Conservation (phyloP, 2,888 invertebrate species). For the Loripinus fragilis region DNA sequence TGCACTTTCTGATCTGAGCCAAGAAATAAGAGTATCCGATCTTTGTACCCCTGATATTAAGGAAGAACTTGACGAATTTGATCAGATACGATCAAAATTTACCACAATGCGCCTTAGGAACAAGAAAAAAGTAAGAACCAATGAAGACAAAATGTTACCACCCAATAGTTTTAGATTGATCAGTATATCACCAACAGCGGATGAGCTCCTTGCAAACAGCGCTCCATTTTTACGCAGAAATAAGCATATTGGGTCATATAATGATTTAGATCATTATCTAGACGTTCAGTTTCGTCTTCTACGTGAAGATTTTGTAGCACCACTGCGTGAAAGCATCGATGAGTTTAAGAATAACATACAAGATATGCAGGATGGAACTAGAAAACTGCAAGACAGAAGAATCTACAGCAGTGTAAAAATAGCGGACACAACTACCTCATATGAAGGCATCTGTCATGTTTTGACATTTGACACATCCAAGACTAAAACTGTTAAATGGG, state of each 20-base stretch:
- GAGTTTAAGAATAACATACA: constrained; percentile 16
- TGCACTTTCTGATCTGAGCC: not conserved
- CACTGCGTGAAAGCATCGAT: constrained; percentile 87
- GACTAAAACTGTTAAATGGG: constrained; percentile 78
- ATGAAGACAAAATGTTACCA: not conserved
- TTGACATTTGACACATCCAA: constrained; percentile 50
- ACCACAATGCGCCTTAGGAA: not conserved
- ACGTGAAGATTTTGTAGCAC: constrained; percentile 91
- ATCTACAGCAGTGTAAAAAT: constrained; percentile 73
- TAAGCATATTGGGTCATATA: constrained; percentile 87
- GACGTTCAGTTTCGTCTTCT: constrained; percentile 90
- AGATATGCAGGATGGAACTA: not conserved
- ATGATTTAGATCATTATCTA: constrained; percentile 89
- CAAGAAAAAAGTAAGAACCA: not conserved
- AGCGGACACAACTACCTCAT: constrained; percentile 45
- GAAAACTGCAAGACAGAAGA: constrained; percentile 56
- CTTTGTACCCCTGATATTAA: not conserved
- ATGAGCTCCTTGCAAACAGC: constrained; percentile 1
- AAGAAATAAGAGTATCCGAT: not conserved
- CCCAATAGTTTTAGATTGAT: constrained; percentile 35
- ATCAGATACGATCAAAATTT: not conserved
- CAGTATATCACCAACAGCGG: constrained; percentile 14
- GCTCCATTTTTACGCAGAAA: constrained; percentile 86
- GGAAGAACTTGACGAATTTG: not conserved
- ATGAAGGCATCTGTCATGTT: constrained; percentile 62